phyloP scores from a whole-genome alignment of 1,140 invertebrate species.

The Megalopta genalis region DNA sequence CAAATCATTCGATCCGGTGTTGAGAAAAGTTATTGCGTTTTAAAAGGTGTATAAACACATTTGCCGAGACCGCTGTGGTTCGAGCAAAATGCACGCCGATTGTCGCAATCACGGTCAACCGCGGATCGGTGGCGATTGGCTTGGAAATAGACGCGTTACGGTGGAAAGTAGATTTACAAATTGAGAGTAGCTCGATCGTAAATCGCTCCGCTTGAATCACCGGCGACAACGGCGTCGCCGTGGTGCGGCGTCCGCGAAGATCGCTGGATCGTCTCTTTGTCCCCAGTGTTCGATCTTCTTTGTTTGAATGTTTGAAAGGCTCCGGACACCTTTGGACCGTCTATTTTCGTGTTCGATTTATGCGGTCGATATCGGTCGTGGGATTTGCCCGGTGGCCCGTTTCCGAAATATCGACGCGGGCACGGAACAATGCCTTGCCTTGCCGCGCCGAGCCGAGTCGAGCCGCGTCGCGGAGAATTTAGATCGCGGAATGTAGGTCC shows the following conservation, averaged over 20 bases:
- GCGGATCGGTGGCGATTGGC: too few relatives aligned
- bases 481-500: background rate
- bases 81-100: too few relatives aligned
- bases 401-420: constrained; percentile 20
- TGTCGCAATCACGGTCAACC: too few relatives aligned
- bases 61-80: too few relatives aligned
- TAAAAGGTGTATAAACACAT: too few relatives aligned
- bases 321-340: background rate
- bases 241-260: background rate
- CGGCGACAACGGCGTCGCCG: too few relatives aligned
- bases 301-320: constrained; percentile 1
- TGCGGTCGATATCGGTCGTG: background rate
- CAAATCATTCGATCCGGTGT: too few relatives aligned
- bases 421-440: background rate
- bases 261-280: background rate
- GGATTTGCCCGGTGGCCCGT: constrained; percentile 25
- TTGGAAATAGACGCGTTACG: too few relatives aligned
- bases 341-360: constrained; percentile 12
- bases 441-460: too few relatives aligned
- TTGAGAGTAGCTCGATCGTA: background rate
- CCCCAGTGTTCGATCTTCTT: background rate
- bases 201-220: background rate
- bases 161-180: too few relatives aligned
- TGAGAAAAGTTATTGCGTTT: too few relatives aligned
- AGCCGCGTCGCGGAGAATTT: background rate